These are phyloP conservation scores for Nebria ingens DNA, from an alignment of 1,140 invertebrate genomes.

Conservation along the genomic window DNA sequence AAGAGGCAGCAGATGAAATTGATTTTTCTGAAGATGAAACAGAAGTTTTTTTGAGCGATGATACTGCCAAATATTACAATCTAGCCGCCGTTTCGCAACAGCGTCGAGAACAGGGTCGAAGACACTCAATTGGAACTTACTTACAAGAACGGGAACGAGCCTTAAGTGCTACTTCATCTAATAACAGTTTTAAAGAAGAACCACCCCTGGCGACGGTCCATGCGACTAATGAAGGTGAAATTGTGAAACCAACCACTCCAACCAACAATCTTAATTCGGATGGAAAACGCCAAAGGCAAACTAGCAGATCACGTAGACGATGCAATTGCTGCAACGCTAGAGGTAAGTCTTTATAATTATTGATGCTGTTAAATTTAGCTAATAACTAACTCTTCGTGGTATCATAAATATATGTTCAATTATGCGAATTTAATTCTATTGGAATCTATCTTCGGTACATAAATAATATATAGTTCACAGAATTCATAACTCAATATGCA, in stretches of 20 bases:
- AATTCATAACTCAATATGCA: too few species aligned
- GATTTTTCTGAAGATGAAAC: slow-evolving; percentile 28
- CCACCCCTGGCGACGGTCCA: slow-evolving; percentile 21
- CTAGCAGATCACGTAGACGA: slow-evolving; percentile 24
- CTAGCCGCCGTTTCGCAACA: slow-evolving; percentile 30
- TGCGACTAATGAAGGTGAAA: slow-evolving; percentile 18
- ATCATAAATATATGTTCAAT: too few species aligned
- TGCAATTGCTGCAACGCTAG: slow-evolving; percentile 29
- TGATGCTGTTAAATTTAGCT: too few species aligned
- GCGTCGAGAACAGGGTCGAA: slow-evolving; percentile 24
- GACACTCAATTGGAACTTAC: slow-evolving; percentile 43
- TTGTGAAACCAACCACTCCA: slow-evolving; percentile 13
- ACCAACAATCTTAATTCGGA: background rate
- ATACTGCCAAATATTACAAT: slow-evolving; percentile 40
- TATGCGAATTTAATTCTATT: too few species aligned
- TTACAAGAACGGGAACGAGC: slow-evolving; percentile 23
- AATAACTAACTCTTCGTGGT: too few species aligned
- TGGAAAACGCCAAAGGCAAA: background rate
- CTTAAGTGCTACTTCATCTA: slow-evolving; percentile 23
- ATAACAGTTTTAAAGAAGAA: slow-evolving; percentile 26
- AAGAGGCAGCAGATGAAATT: slow-evolving; percentile 16
- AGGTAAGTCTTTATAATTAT: too few species aligned
- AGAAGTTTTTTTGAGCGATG: slow-evolving; percentile 35
- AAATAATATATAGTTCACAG: too few species aligned
- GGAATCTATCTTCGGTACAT: too few species aligned